Base-by-base conservation (phyloP, 2,888 invertebrate genomes). In the Diloba caeruleocephala region DNA sequence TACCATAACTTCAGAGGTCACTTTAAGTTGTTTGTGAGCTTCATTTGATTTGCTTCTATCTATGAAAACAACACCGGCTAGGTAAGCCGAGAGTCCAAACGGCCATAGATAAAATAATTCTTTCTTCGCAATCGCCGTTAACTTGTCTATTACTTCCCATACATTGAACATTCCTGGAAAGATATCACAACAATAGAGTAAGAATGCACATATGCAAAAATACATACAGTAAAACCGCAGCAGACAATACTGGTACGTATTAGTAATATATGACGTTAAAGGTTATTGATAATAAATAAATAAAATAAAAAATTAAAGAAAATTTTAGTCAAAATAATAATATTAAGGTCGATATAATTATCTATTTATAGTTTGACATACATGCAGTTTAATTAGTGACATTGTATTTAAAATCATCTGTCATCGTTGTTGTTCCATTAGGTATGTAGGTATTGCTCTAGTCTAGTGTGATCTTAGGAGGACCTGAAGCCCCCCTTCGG, bases 41-140 rank as follows among this genome's bases (percentile, higher is more conserved):
- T 87, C 87, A 71, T 94, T 93, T 2, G 93, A 83, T 68, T 95
- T 94, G 5, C 87, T 86, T 41, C 96, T 84, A 79, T 96, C 94
- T 44, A 96, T 94, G 78, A 95, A 96, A 5, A 96, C 93, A 3
- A 95, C 93, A 3, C 96, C 96, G 26, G 94, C 94, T 1, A 96
- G 88, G 82, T 94, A 95, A 0, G 95, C 94, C 0, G 94, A 89
- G 4, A 95, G 71, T 1, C 96, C 96, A 74, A 96, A 95, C 0
- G 95, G 94, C 75, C 94, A 94, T 1, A 94, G 88, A 74, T 94
- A 96, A 54, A 95, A 86, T 29, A 96, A 71, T 70, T 95, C 95
- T 69, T 94, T 94, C 78, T 95, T 96, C 2, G 95, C 95, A 21
- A 96, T 90, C 1, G 93, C 93, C 1, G 95, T 94, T 69, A 95